Evolutionary conservation across 2,113 vertebrate genomes (phyloP).

Genomic region (Ceuthmochares aereus): DNA sequence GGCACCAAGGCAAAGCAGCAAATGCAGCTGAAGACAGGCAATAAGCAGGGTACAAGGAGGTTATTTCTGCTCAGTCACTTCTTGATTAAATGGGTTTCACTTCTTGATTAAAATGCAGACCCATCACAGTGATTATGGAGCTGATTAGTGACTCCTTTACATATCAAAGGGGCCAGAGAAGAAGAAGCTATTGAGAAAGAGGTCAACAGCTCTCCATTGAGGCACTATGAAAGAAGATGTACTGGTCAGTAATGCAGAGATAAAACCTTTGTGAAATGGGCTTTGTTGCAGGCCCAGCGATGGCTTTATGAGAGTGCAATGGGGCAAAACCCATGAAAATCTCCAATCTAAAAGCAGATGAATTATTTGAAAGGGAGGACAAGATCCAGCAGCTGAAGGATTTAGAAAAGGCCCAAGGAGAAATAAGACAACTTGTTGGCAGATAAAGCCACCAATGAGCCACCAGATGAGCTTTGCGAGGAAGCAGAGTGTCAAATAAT

Average conservation of each 20-base stretch:
- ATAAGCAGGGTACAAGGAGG: not conserved
- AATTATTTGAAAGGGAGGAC: not conserved
- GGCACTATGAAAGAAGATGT: not conserved
- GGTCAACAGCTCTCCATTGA: not conserved
- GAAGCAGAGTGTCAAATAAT: fast-evolving
- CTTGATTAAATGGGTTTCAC: too few relatives aligned
- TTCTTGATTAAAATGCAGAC: not conserved
- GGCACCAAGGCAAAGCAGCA: not conserved
- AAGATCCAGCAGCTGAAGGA: not conserved
- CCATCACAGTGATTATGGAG: fast-evolving
- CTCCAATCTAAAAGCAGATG: not conserved
- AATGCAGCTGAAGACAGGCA: not conserved
- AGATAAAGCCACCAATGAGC: not conserved
- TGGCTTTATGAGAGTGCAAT: not conserved
- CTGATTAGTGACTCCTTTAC: not conserved
- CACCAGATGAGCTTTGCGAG: not conserved
- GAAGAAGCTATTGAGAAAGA: not conserved
- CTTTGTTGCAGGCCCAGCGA: not conserved
- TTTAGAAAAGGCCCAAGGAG: not conserved
- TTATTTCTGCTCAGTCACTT: not conserved
- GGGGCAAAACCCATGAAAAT: not conserved
- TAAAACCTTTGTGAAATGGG: not conserved
- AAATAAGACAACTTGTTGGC: not conserved
- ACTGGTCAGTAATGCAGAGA: not conserved
- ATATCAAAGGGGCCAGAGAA: not conserved